These are phyloP conservation scores for Kryptopterus vitreolus DNA, from an alignment of 2,797 vertebrate species.

Conservation along the genomic window DNA sequence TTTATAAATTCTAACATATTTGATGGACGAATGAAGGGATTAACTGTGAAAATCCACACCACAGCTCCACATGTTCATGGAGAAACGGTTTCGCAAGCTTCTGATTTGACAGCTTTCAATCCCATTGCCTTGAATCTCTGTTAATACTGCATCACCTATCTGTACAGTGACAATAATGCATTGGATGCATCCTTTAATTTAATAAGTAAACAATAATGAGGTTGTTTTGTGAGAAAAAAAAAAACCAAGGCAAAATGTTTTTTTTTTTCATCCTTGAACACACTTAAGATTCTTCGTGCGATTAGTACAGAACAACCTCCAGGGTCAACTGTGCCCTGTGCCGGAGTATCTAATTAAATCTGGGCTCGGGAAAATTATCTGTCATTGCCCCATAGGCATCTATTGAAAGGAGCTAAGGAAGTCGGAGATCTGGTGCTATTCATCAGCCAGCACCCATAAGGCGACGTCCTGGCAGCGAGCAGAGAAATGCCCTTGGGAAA, in stretches of 20 bases:
- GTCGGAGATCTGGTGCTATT: constrained; percentile 43
- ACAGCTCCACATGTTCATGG: neutral
- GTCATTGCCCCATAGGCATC: constrained; percentile 61
- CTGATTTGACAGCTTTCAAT: neutral
- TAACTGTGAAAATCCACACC: neutral
- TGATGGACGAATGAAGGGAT: neutral
- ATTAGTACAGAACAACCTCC: constrained; percentile 46
- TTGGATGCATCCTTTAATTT: neutral
- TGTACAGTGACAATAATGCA: neutral
- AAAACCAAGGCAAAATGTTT: neutral
- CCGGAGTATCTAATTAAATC: constrained; percentile 71
- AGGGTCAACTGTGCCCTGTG: constrained; percentile 66
- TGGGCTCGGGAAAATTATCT: constrained; percentile 64
- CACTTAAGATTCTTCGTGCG: constrained; percentile 50
- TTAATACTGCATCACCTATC: neutral
- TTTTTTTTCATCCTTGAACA: constrained; percentile 56
- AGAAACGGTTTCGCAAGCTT: neutral
- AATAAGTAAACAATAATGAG: neutral
- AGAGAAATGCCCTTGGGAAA: constrained; percentile 30
- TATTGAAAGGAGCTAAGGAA: constrained; percentile 57
- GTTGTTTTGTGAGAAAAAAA: too few relatives aligned
- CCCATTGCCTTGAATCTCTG: neutral
- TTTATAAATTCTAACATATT: neutral
- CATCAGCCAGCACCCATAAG: constrained; percentile 55
- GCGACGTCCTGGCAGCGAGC: constrained; percentile 27